These are phyloP conservation scores for Lepidocolaptes lacrymiger DNA, from an alignment of 2,797 vertebrate genomes.

Conservation along the genomic window DNA sequence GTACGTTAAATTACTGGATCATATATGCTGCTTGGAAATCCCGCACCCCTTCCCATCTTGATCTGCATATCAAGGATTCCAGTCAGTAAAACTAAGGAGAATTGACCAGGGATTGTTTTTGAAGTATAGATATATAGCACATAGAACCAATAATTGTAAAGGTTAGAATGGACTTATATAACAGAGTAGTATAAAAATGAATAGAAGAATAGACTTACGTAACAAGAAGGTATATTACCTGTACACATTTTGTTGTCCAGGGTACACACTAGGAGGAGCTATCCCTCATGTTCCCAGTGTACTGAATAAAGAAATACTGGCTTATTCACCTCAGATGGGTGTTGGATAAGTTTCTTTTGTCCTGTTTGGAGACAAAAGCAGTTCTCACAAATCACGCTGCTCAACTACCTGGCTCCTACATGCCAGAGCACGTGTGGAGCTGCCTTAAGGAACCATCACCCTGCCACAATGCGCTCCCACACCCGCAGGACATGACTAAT, in stretches of 20 bases:
- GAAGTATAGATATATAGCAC: not conserved
- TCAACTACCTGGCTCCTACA: fast-evolving
- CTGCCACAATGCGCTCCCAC: not conserved
- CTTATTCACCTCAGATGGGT: not conserved
- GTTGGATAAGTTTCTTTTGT: not conserved
- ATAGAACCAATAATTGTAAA: not conserved
- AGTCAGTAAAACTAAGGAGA: not conserved
- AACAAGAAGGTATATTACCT: no score
- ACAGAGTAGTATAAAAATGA: not conserved
- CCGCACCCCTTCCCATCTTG: not conserved
- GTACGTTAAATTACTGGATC: not conserved
- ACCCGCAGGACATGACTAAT: not conserved
- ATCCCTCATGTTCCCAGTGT: not conserved
- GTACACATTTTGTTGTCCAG: not conserved
- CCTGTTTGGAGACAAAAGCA: not conserved
- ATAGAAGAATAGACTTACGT: not conserved
- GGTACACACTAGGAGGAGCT: not conserved
- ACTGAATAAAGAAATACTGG: not conserved
- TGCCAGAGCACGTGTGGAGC: no score
- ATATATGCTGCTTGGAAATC: not conserved
- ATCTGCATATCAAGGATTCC: not conserved
- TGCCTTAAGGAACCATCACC: not conserved
- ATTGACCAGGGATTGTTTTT: not conserved
- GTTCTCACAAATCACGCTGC: not conserved
- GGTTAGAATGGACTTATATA: not conserved